Percentiles rank a stretch among this genome's conserved stretches.
phyloP scores from a whole-genome alignment of 2,888 invertebrate species.

The Sinodicranocentrus sp. region DNA sequence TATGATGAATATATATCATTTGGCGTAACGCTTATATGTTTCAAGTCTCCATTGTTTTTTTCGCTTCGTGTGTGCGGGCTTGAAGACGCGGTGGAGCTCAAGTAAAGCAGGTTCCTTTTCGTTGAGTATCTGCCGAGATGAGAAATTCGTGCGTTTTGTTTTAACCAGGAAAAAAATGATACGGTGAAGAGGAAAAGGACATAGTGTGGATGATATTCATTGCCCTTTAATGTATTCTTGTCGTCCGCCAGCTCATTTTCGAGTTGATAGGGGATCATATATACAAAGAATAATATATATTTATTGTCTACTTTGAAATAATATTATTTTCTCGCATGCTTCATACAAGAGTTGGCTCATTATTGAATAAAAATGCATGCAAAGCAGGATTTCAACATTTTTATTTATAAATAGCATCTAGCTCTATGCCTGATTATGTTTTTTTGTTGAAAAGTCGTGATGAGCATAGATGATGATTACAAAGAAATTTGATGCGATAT shows the following conservation, averaged over 20 bases:
- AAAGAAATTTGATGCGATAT: neutral
- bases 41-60: neutral
- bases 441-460: conserved; percentile 60
- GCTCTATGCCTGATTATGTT: neutral
- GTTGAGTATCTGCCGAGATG: conserved; percentile 32
- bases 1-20: conserved; percentile 27
- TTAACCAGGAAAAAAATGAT: conserved; percentile 34
- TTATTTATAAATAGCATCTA: conserved; percentile 13
- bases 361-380: conserved; percentile 5
- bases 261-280: conserved; percentile 12
- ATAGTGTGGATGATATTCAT: neutral
- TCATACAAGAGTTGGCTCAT: conserved; percentile 11
- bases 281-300: neutral
- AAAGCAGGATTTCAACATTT: conserved; percentile 2
- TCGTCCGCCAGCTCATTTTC: conserved; percentile 37
- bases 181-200: conserved; percentile 10
- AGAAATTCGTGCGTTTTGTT: conserved; percentile 41
- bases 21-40: conserved; percentile 1
- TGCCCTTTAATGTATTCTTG: conserved; percentile 39
- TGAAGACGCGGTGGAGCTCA: conserved; percentile 23
- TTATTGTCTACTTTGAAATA: conserved; percentile 24
- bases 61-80: conserved; percentile 40
- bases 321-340: neutral
- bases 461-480: conserved; percentile 69
- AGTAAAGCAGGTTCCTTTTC: conserved; percentile 15